phyloP scores from a whole-genome alignment of 2,888 invertebrate species.

The Bruchidius siliquastri region DNA sequence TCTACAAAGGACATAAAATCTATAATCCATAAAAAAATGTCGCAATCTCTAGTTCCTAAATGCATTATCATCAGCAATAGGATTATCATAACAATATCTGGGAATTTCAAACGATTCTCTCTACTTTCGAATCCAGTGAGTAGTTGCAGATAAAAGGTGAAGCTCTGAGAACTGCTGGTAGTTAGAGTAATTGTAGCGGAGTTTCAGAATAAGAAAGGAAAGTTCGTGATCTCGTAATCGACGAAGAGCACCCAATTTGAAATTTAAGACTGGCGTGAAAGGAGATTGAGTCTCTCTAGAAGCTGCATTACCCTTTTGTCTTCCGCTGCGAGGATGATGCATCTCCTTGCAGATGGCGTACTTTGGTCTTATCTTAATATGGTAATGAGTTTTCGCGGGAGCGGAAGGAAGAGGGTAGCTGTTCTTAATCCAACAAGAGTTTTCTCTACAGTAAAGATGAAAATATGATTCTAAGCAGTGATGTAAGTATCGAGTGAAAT shows the following conservation, averaged over 20 bases:
- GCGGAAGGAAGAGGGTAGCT: not conserved
- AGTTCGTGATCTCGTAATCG: slow-evolving; percentile 16
- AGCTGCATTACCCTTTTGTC: not conserved
- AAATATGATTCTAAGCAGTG: no score
- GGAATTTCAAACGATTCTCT: not conserved
- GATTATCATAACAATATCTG: not conserved
- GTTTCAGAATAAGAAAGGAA: slow-evolving; percentile 17
- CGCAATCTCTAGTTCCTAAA: not conserved
- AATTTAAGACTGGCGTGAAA: slow-evolving; percentile 16
- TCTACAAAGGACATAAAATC: no score
- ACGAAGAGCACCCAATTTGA: slow-evolving; percentile 17
- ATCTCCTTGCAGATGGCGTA: not conserved
- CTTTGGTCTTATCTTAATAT: not conserved
- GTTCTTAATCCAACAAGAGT: not conserved
- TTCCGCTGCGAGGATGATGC: not conserved
- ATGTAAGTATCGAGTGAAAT: no score
- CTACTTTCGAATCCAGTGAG: not conserved
- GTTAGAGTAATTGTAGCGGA: slow-evolving; percentile 17
- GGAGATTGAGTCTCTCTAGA: not conserved
- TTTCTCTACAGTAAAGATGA: no score
- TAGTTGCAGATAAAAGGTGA: not conserved
- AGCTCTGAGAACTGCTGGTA: slow-evolving; percentile 14
- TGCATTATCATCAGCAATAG: not conserved
- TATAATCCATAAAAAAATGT: not conserved
- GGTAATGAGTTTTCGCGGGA: not conserved